phyloP scores from a whole-genome alignment of 2,113 vertebrate species.

The Erinaceus europaeus region DNA sequence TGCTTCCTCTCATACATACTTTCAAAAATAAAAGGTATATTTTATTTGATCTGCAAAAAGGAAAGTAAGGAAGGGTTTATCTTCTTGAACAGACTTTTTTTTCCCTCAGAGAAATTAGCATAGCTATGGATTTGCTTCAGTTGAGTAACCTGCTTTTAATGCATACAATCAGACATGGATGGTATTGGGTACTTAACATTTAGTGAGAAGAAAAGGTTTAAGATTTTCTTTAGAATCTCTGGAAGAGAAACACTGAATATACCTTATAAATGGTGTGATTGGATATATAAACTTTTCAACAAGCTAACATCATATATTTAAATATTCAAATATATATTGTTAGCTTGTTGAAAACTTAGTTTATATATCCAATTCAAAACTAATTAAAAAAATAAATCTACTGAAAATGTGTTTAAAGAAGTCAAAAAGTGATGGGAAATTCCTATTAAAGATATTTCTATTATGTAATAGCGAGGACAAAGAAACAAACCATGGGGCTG shows the following conservation, averaged over 20 bases:
- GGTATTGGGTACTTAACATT: constrained; percentile 20
- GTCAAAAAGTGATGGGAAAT: background rate
- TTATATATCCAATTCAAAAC: too few relatives aligned
- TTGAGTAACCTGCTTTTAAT: constrained; percentile 69
- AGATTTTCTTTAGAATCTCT: constrained; percentile 21
- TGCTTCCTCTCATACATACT: constrained; percentile 59
- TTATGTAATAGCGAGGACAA: too few relatives aligned
- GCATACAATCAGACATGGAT: constrained; percentile 34
- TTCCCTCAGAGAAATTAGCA: constrained; percentile 58
- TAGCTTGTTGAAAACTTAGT: too few relatives aligned
- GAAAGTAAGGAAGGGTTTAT: constrained; percentile 57
- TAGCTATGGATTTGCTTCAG: constrained; percentile 60
- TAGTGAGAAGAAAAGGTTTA: constrained; percentile 22
- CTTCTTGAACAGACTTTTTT: constrained; percentile 56
- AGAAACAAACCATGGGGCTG: too few relatives aligned
- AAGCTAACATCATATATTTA: background rate
- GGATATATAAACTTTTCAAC: constrained; percentile 4
- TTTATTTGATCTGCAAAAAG: constrained; percentile 74
- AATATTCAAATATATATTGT: constrained; percentile 34
- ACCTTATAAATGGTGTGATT: constrained; percentile 39
- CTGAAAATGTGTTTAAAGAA: constrained; percentile 31
- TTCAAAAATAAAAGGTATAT: constrained; percentile 64
- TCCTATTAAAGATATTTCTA: too few relatives aligned
- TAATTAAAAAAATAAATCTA: background rate
- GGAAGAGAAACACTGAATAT: background rate